A percentile compares a stretch with the other conserved stretches of the same genome.
Evolutionary conservation across 2,888 invertebrate species (phyloP).

Genomic region (Mongoloraphidia duomilia): DNA sequence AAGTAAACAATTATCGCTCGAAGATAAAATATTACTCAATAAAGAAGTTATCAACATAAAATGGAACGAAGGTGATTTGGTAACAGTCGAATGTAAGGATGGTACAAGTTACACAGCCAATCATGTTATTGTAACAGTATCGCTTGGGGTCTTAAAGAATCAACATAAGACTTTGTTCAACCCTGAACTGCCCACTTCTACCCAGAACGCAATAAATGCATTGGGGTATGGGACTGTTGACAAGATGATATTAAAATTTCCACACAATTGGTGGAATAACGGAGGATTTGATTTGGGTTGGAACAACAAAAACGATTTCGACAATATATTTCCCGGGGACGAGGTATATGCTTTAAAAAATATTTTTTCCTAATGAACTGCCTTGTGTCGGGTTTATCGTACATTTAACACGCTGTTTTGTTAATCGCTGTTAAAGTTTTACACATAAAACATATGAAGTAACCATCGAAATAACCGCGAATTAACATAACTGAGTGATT

Average conservation of each 20-base stretch:
- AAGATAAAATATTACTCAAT: slow-evolving; percentile 30
- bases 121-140: slow-evolving; percentile 50
- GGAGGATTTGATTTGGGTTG: neutral
- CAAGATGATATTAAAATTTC: slow-evolving; percentile 57
- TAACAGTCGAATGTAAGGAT: slow-evolving; percentile 36
- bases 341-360: neutral
- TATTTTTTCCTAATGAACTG: neutral
- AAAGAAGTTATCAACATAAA: slow-evolving; percentile 39
- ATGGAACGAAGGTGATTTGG: slow-evolving; percentile 23
- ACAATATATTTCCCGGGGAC: neutral
- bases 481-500: no score
- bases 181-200: slow-evolving; percentile 39
- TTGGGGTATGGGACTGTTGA: slow-evolving; percentile 50
- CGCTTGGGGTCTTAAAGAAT: slow-evolving; percentile 53
- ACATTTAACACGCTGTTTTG: no score
- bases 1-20: slow-evolving; percentile 28
- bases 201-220: slow-evolving; percentile 40
- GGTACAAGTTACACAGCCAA: slow-evolving; percentile 39
- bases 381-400: no score
- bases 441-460: no score
- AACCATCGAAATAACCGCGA: no score
- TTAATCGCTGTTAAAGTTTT: no score
- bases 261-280: slow-evolving; percentile 47
- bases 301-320: neutral
- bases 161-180: slow-evolving; percentile 36